Base-by-base conservation (phyloP, 92 coral and sea anemone species). In the Isaurus tuberculatus region DNA sequence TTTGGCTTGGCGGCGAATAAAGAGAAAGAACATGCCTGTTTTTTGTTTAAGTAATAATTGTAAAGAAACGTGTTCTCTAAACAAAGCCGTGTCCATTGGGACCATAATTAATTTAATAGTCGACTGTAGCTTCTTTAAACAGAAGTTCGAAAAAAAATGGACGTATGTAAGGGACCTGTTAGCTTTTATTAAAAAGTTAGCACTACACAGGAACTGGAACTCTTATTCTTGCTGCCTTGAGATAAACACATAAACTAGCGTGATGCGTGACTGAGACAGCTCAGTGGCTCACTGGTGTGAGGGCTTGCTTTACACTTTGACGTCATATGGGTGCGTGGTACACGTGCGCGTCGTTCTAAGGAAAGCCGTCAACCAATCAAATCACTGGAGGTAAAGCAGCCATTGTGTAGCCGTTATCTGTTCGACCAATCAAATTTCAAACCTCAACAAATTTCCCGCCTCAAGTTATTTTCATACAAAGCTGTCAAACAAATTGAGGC, bases 371-470 rank as follows among this genome's bases (percentile, higher is more conserved):
- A 13, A 8, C 74, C 74, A 69, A 69, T 69, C 74, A 69, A 23
- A 69, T 69, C 48, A 7, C 15, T 25, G 15, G 26, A 5, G 23
- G 34, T 34, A 5, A 69, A 34, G 22, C 3, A 19, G 10, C 74
- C 4, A 69, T 69, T 69, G 74, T 69, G 33, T 32, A 8, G 31
- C 44, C 0, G 14, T 28, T n/a, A 69, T 40, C 51, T 69, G 6
- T 46, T 13, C 80, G 15, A 74, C 80, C 80, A 74, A 74, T 74
- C 80, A 73, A 8, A 74, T 27, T 74, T 30, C 2, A 25, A 48
- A 30, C 28, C 46, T 74, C 46, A 2, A 30, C 42, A 51, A 44
- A 90, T 93, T 85, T 87, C 97, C 94, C 97, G 97, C 97, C 91
- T 92, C 88, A 51, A 81, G 67, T 82, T 86, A 74, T 80, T 89